A percentile compares a stretch with the other conserved stretches of the same genome.
These are phyloP conservation scores for Chaetura pelagica DNA, from an alignment of 2,113 vertebrate genomes.

Conservation along the genomic window DNA sequence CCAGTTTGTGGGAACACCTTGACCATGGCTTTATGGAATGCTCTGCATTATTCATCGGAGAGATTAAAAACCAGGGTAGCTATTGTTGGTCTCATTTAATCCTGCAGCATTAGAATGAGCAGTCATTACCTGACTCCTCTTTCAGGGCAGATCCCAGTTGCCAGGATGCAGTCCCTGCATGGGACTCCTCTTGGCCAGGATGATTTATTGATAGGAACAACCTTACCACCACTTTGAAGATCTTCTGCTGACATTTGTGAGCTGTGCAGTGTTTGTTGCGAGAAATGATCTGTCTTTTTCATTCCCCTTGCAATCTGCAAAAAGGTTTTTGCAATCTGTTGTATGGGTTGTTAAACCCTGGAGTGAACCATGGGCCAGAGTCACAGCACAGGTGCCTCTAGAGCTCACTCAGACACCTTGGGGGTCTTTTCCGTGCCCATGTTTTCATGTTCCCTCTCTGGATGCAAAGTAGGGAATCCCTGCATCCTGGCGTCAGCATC, in stretches of 20 bases:
- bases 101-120: neutral
- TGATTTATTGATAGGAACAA: slow-evolving; percentile 65
- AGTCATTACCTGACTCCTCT: neutral
- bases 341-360: neutral
- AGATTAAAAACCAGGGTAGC: neutral
- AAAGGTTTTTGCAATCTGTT: neutral
- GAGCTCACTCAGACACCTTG: neutral
- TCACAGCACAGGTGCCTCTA: neutral
- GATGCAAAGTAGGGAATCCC: neutral
- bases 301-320: neutral
- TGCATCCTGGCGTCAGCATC: neutral
- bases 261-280: neutral
- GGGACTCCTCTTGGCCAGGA: neutral
- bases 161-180: rapidly evolving
- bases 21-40: neutral
- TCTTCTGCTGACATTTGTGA: slow-evolving; percentile 29
- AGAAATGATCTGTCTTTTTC: neutral
- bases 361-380: neutral
- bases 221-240: slow-evolving; percentile 35
- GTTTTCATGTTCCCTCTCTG: neutral
- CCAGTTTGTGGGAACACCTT: neutral
- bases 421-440: neutral
- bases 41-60: slow-evolving; percentile 41
- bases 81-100: neutral
- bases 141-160: neutral